A percentile compares a stretch with the other conserved stretches of the same genome.
phyloP scores from a whole-genome alignment of 2,888 invertebrate species.

The Penaeus monodon region DNA sequence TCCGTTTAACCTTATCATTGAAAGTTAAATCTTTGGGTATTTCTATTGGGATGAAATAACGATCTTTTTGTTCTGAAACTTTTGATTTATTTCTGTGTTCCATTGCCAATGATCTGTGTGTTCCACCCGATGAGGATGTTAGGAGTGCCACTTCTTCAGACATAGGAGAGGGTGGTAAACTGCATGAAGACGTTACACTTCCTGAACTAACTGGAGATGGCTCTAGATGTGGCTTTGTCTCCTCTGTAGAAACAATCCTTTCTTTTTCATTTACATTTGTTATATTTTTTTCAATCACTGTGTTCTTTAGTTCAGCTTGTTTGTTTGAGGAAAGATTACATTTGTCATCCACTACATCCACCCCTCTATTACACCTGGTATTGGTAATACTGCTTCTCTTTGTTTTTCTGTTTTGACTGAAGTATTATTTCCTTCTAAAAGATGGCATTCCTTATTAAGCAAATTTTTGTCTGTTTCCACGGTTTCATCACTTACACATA shows the following conservation, averaged over 20 bases:
- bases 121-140: not conserved
- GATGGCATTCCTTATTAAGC: too few species aligned
- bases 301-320: too few species aligned
- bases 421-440: too few species aligned
- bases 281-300: too few species aligned
- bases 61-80: not conserved
- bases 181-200: not conserved
- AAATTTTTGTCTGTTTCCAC: too few species aligned
- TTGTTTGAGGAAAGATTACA: too few species aligned
- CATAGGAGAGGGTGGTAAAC: conserved; percentile 5
- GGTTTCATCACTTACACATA: too few species aligned
- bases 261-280: not conserved
- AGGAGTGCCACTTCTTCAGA: conserved; percentile 15
- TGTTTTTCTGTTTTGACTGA: too few species aligned
- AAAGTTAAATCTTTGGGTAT: not conserved
- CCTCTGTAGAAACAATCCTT: not conserved
- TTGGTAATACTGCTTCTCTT: too few species aligned
- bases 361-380: too few species aligned
- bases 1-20: not conserved
- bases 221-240: not conserved
- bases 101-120: not conserved
- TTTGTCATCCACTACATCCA: too few species aligned
- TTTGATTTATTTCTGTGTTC: not conserved
- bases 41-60: conserved; percentile 26
- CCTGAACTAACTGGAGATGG: not conserved